Evolutionary conservation across 2,113 vertebrate genomes (phyloP).

Genomic region (Eulemur rufifrons): DNA sequence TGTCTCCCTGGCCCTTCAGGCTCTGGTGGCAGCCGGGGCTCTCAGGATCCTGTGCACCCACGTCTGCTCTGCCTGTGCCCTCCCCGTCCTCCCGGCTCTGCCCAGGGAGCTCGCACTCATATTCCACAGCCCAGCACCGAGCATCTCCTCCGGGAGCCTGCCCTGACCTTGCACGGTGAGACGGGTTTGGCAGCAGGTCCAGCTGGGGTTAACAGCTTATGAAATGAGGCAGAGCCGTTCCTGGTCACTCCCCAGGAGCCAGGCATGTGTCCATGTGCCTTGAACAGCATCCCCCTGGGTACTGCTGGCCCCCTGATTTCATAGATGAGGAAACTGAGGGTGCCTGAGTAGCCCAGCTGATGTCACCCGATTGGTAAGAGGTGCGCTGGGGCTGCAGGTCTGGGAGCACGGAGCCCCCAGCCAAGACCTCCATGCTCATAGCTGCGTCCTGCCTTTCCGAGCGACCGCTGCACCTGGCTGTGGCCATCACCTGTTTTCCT

Average conservation of each 20-base stretch:
- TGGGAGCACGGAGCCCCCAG: not conserved
- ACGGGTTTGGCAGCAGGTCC: not conserved
- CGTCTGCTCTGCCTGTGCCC: not conserved
- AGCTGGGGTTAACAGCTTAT: fast-evolving
- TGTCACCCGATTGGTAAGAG: fast-evolving
- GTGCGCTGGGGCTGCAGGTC: fast-evolving
- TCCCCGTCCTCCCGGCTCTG: fast-evolving
- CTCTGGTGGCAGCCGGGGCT: not conserved
- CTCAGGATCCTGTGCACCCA: not conserved
- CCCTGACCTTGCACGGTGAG: not conserved
- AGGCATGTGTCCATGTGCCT: fast-evolving
- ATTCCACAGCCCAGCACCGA: not conserved
- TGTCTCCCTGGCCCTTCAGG: fast-evolving
- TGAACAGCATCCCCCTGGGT: fast-evolving
- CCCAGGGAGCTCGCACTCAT: not conserved
- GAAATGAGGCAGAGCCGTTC: fast-evolving
- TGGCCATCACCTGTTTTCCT: fast-evolving
- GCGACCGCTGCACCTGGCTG: no score
- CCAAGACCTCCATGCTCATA: fast-evolving
- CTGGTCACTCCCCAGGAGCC: fast-evolving
- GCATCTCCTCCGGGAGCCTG: not conserved
- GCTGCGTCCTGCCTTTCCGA: fast-evolving
- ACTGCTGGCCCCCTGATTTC: fast-evolving
- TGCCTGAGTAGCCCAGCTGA: fast-evolving
- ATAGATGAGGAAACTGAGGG: not conserved